phyloP scores from a whole-genome alignment of 2,888 invertebrate species.

The Melanargia galathea region DNA sequence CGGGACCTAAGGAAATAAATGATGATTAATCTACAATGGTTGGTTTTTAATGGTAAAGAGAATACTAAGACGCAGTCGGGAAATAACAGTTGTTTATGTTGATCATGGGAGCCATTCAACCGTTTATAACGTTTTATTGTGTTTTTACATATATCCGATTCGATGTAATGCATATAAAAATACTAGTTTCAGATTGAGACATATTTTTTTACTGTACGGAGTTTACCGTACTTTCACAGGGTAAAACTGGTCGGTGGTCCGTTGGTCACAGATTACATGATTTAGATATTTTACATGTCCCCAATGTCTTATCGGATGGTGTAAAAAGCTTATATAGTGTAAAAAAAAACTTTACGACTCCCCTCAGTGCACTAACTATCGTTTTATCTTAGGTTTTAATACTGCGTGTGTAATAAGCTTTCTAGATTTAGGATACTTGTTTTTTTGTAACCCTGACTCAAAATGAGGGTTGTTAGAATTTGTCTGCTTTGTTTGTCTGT shows the following conservation, averaged over 20 bases:
- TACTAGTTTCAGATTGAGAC: too few species aligned
- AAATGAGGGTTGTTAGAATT: too few species aligned
- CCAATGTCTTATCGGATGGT: not conserved
- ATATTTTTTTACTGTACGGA: too few species aligned
- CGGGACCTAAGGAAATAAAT: not conserved
- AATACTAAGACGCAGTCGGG: not conserved
- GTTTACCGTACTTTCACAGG: too few species aligned
- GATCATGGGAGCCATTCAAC: conserved; percentile 16
- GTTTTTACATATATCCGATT: conserved; percentile 8
- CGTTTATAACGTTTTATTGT: conserved; percentile 9
- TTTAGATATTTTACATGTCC: not conserved
- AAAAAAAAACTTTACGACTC: conserved; percentile 12
- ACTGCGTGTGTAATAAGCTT: not conserved
- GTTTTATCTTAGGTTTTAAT: conserved; percentile 16
- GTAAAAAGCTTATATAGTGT: not conserved
- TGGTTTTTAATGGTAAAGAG: not conserved
- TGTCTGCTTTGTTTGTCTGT: too few species aligned
- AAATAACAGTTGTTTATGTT: conserved; percentile 8
- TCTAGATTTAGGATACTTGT: not conserved
- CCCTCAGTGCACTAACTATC: conserved; percentile 1
- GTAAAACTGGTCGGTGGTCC: too few species aligned
- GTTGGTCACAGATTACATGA: too few species aligned
- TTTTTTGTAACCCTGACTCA: too few species aligned
- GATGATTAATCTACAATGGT: not conserved
- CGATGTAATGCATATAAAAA: not conserved